A percentile compares a stretch with the other conserved stretches of the same genome.
Evolutionary conservation across 2,113 vertebrate species (phyloP).

Genomic region (Lepus americanus): DNA sequence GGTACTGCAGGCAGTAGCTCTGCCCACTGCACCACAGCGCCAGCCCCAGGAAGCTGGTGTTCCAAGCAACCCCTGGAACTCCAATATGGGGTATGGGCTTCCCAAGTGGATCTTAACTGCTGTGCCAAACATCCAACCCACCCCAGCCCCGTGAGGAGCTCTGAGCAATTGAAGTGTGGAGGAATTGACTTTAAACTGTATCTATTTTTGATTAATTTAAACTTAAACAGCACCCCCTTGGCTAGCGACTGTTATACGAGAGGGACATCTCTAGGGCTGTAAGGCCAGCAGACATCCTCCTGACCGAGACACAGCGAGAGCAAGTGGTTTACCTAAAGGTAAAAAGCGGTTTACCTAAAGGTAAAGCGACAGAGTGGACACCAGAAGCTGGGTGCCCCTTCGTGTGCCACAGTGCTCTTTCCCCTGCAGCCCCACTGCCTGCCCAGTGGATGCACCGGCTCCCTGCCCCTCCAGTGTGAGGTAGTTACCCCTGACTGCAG

Average conservation of each 20-base stretch:
- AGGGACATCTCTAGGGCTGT: background rate
- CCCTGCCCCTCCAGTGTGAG: background rate
- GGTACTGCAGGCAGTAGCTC: too few relatives aligned
- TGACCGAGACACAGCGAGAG: background rate
- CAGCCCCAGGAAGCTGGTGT: too few relatives aligned
- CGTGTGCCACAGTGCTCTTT: background rate
- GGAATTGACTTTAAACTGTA: background rate
- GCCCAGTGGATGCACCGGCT: background rate
- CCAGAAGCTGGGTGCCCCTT: background rate
- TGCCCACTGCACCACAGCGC: too few relatives aligned
- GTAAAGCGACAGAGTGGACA: too few relatives aligned
- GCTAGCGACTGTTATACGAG: background rate
- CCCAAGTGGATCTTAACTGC: too few relatives aligned
- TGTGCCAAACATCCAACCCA: too few relatives aligned
- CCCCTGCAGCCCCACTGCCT: background rate
- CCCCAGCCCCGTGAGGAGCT: background rate
- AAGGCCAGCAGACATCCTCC: background rate
- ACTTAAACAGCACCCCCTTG: background rate
- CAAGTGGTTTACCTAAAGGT: background rate
- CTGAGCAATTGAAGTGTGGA: background rate
- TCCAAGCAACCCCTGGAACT: too few relatives aligned
- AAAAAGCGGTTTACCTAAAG: too few relatives aligned
- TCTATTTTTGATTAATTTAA: constrained; percentile 9
- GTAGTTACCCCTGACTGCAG: background rate
- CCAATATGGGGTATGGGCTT: too few relatives aligned